phyloP scores from a whole-genome alignment of 2,888 invertebrate species.

The Dastarcus helophoroides region DNA sequence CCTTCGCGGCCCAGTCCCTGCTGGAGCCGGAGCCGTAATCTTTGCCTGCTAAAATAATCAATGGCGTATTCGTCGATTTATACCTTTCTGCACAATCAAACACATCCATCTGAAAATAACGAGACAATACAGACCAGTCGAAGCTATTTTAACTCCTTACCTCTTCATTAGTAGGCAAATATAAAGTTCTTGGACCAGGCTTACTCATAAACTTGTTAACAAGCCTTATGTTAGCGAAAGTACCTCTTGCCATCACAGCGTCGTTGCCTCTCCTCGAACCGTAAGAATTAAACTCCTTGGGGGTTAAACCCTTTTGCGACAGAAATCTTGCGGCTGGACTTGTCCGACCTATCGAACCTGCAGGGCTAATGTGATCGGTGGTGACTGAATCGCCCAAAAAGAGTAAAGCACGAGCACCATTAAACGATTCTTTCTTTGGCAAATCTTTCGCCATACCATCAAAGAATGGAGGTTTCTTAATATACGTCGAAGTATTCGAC shows the following conservation, averaged over 20 bases:
- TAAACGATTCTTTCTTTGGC: slow-evolving; percentile 48
- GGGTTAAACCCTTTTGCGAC: slow-evolving; percentile 62
- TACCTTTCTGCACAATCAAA: slow-evolving; percentile 92
- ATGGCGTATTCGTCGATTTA: slow-evolving; percentile 55
- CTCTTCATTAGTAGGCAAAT: slow-evolving; percentile 78
- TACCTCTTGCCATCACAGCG: slow-evolving; percentile 93
- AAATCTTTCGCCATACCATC: slow-evolving; percentile 50
- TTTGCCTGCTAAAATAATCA: slow-evolving; percentile 87
- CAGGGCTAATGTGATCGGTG: slow-evolving; percentile 97
- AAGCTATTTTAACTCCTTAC: slow-evolving; percentile 31
- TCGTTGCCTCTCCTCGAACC: slow-evolving; percentile 96
- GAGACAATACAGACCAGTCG: no score
- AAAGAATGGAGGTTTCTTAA: slow-evolving; percentile 94
- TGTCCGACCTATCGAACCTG: slow-evolving; percentile 91
- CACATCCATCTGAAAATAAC: slow-evolving; percentile 62
- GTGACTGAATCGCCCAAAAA: slow-evolving; percentile 94
- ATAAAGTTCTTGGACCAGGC: slow-evolving; percentile 75
- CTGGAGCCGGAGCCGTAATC: slow-evolving; percentile 98
- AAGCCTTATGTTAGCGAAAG: slow-evolving; percentile 94
- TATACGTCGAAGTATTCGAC: slow-evolving; percentile 85
- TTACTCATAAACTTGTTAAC: slow-evolving; percentile 77
- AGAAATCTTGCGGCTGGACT: slow-evolving; percentile 86
- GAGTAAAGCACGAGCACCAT: slow-evolving; percentile 69
- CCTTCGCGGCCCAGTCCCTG: slow-evolving; percentile 98
- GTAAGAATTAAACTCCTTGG: slow-evolving; percentile 95